Percentiles rank a stretch among this genome's conserved stretches.
phyloP scores from a whole-genome alignment of 2,888 invertebrate species.

The Xanthia togata region DNA sequence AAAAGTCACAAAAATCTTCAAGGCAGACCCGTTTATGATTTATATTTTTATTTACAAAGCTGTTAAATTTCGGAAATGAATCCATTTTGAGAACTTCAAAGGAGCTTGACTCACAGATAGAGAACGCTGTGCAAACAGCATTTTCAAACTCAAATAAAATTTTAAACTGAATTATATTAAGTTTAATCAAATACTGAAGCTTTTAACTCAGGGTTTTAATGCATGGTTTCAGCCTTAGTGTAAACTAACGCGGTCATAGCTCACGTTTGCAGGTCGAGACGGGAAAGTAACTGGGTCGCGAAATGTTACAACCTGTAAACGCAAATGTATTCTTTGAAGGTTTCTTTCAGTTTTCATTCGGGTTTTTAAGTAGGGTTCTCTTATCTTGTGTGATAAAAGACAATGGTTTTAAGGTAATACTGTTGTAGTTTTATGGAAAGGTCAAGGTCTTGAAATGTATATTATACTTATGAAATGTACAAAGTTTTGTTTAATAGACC shows the following conservation, averaged over 20 bases:
- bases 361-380: conserved; percentile 25
- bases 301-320: conserved; percentile 32
- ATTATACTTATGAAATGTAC: background rate
- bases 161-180: conserved; percentile 26
- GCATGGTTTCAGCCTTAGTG: background rate
- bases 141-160: conserved; percentile 21
- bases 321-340: conserved; percentile 42
- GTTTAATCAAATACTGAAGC: conserved; percentile 20
- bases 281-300: conserved; percentile 50
- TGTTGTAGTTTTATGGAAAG: conserved; percentile 3
- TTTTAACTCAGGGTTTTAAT: conserved; percentile 13
- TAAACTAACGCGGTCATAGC: conserved; percentile 32
- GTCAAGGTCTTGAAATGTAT: conserved; percentile 1
- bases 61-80: conserved; percentile 34
- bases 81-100: conserved; percentile 45
- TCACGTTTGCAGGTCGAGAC: conserved; percentile 18
- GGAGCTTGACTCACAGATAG: conserved; percentile 16
- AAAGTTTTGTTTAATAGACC: no score
- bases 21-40: conserved; percentile 40
- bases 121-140: conserved; percentile 24
- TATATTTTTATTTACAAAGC: conserved; percentile 44
- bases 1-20: conserved; percentile 52
- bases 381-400: conserved; percentile 28
- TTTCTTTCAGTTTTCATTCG: conserved; percentile 20
- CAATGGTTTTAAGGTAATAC: conserved; percentile 23